Evolutionary conservation across 2,888 invertebrate genomes (phyloP).

Genomic region (Pogonocherus hispidulus): DNA sequence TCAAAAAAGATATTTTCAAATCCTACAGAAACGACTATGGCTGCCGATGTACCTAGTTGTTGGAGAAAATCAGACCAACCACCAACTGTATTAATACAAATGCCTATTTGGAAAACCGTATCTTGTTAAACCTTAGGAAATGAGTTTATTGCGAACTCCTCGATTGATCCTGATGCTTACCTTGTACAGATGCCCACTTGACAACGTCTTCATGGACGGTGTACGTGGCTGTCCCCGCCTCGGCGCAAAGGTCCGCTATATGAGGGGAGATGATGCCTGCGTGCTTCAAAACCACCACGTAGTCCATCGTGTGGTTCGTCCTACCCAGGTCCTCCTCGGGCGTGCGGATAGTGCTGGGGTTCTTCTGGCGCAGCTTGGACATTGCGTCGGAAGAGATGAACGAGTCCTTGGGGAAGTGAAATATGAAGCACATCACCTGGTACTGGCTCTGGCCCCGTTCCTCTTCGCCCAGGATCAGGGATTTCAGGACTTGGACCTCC

Average conservation of each 20-base stretch:
- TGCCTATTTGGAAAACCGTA: too few species aligned
- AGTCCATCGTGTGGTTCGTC: slow-evolving; percentile 87
- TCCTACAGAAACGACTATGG: too few species aligned
- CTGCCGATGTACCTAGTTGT: too few species aligned
- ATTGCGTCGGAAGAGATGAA: slow-evolving; percentile 97
- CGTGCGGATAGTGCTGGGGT: slow-evolving; percentile 72
- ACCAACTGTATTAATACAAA: too few species aligned
- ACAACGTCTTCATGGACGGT: slow-evolving; percentile 84
- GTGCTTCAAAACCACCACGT: slow-evolving; percentile 80
- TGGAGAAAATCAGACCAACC: too few species aligned
- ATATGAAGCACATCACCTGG: slow-evolving; percentile 93
- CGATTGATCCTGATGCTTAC: slow-evolving; percentile 71
- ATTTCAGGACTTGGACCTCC: slow-evolving; percentile 94
- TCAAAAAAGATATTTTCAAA: too few species aligned
- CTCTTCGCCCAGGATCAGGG: slow-evolving; percentile 91
- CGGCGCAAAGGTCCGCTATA: slow-evolving; percentile 81
- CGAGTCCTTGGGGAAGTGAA: slow-evolving; percentile 90
- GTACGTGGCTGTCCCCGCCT: slow-evolving; percentile 83
- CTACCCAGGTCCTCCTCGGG: slow-evolving; percentile 93
- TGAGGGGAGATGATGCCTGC: slow-evolving; percentile 81
- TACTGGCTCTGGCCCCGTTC: slow-evolving; percentile 91
- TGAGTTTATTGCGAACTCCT: too few species aligned
- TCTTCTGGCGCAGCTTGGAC: slow-evolving; percentile 91
- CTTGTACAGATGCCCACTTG: slow-evolving; percentile 83
- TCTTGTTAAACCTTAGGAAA: too few species aligned